A percentile compares a stretch with the other conserved stretches of the same genome.
phyloP scores from a whole-genome alignment of 1,140 invertebrate species.

The Scaptomyza pallida region DNA sequence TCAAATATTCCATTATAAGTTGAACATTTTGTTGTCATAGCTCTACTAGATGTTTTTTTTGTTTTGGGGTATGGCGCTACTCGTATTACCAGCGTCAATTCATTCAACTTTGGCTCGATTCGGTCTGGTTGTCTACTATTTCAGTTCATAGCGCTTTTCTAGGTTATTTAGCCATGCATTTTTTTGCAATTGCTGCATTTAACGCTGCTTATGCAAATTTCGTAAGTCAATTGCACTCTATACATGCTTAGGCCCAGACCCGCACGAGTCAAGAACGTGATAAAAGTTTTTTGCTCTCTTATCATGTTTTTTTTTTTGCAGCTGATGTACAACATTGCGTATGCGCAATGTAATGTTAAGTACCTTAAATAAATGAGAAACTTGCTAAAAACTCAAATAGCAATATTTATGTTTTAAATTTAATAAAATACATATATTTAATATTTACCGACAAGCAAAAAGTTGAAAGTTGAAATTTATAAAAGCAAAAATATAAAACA shows the following conservation, averaged over 20 bases:
- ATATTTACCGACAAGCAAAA: too few relatives aligned
- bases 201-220: slow-evolving; percentile 36
- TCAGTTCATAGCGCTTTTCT: slow-evolving; percentile 37
- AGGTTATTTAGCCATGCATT: slow-evolving; percentile 39
- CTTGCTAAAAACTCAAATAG: neutral
- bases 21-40: slow-evolving; percentile 38
- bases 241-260: slow-evolving; percentile 19
- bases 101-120: slow-evolving; percentile 5
- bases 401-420: neutral
- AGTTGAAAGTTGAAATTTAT: too few relatives aligned
- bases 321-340: slow-evolving; percentile 18
- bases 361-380: neutral
- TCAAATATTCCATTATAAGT: slow-evolving; percentile 41
- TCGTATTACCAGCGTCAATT: slow-evolving; percentile 26
- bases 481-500: too few relatives aligned
- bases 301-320: neutral
- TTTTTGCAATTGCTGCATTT: slow-evolving; percentile 37
- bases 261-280: slow-evolving; percentile 27
- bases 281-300: slow-evolving; percentile 10
- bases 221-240: slow-evolving; percentile 17
- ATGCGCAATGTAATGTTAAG: slow-evolving; percentile 26
- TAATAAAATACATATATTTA: too few relatives aligned
- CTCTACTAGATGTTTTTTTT: slow-evolving; percentile 14
- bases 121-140: slow-evolving; percentile 37
- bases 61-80: slow-evolving; percentile 25